A percentile compares a stretch with the other conserved stretches of the same genome.
Evolutionary conservation across 2,888 invertebrate genomes (phyloP).

Genomic region (Griposia aprilina): DNA sequence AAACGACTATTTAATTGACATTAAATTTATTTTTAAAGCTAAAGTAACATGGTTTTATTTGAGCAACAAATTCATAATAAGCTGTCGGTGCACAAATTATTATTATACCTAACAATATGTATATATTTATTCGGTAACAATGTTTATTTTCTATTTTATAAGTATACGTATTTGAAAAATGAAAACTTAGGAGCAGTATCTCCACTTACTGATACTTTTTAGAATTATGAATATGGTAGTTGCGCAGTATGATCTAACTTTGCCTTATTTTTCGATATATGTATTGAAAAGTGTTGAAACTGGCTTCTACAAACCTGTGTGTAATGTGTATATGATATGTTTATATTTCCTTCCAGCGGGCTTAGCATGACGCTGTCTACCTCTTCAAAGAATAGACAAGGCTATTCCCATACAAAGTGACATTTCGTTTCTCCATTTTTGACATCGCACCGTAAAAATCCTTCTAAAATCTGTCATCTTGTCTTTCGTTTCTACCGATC

Average conservation of each 20-base stretch:
- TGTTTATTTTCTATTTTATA: not conserved
- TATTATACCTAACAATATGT: not conserved
- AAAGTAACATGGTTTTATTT: slow-evolving; percentile 50
- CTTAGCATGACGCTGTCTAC: no score
- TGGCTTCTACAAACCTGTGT: not conserved
- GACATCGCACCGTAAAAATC: no score
- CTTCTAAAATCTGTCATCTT: no score
- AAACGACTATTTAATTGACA: slow-evolving; percentile 46
- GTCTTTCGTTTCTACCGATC: no score
- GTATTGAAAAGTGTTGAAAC: not conserved
- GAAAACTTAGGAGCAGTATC: no score
- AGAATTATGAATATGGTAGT: no score
- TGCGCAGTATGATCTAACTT: no score
- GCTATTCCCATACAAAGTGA: no score
- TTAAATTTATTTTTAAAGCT: slow-evolving; percentile 60
- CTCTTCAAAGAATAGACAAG: no score
- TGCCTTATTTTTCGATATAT: no score
- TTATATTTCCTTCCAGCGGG: slow-evolving; percentile 34
- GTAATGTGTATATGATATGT: slow-evolving; percentile 38
- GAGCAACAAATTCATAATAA: slow-evolving; percentile 44
- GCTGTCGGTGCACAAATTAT: slow-evolving; percentile 4
- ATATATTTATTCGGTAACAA: slow-evolving; percentile 5
- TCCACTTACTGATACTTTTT: no score
- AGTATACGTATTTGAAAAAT: not conserved
- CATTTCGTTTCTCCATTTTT: no score